These are phyloP conservation scores for Hephaestus fuliginosus DNA, from an alignment of 2,797 vertebrate genomes.

Conservation along the genomic window DNA sequence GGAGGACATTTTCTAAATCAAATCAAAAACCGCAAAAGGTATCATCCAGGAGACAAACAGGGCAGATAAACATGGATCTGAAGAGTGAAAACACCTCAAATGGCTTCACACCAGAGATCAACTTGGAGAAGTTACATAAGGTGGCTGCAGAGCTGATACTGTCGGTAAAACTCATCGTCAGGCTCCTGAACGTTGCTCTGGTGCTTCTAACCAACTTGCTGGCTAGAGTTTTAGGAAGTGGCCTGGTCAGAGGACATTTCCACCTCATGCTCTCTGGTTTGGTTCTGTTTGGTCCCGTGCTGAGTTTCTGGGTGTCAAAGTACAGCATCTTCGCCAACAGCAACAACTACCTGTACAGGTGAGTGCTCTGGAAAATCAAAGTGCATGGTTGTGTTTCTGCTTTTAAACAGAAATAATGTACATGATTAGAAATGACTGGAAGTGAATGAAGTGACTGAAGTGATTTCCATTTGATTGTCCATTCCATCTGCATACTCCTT, in stretches of 20 bases:
- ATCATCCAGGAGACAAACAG: background rate
- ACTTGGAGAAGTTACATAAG: slow-evolving; percentile 59
- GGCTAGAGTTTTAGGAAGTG: slow-evolving; percentile 84
- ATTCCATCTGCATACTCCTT: background rate
- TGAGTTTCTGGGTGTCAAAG: slow-evolving; percentile 87
- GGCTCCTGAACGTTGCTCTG: slow-evolving; percentile 52
- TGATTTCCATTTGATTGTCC: background rate
- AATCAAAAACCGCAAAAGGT: background rate
- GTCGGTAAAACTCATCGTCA: slow-evolving; percentile 45
- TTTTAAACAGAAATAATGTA: background rate
- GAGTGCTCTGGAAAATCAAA: slow-evolving; percentile 58
- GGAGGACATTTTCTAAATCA: background rate
- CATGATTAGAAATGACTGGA: background rate
- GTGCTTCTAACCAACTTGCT: slow-evolving; percentile 81
- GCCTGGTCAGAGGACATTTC: slow-evolving; percentile 84
- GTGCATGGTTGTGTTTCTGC: background rate
- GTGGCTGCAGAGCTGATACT: slow-evolving; percentile 53
- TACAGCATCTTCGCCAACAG: slow-evolving; percentile 89
- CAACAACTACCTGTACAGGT: slow-evolving; percentile 92
- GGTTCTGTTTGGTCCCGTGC: slow-evolving; percentile 87
- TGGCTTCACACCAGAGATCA: slow-evolving; percentile 51
- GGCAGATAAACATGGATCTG: slow-evolving; percentile 45
- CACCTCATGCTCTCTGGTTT: slow-evolving; percentile 87
- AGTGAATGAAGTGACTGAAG: background rate
- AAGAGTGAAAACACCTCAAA: slow-evolving; percentile 40